Conservation (phyloP, 2,888 invertebrate genomes). For the Pteria penguin region DNA sequence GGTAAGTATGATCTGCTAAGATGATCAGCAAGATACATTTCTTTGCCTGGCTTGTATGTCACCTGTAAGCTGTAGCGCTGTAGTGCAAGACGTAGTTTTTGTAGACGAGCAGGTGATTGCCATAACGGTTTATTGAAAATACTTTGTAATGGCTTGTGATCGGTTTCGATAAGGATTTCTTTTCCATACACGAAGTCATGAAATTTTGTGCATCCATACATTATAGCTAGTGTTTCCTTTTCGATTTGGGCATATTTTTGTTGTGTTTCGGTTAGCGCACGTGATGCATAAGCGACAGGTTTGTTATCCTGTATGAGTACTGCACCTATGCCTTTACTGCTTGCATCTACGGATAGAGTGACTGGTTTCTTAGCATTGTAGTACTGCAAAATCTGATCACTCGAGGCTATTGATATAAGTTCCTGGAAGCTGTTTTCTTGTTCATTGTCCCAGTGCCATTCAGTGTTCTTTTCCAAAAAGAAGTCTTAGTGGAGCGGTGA, state of each 20-base stretch:
- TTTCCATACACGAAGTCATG: slow-evolving; percentile 21
- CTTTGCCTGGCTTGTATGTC: slow-evolving; percentile 35
- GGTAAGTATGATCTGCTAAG: slow-evolving; percentile 25
- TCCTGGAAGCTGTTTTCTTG: slow-evolving; percentile 44
- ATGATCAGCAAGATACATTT: slow-evolving; percentile 29
- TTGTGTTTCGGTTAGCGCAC: slow-evolving; percentile 38
- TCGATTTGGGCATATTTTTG: slow-evolving; percentile 43
- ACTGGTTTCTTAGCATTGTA: slow-evolving; percentile 33
- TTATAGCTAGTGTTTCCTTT: slow-evolving; percentile 34
- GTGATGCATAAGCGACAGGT: slow-evolving; percentile 39
- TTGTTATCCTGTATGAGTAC: slow-evolving; percentile 32
- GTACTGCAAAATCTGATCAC: slow-evolving; percentile 47
- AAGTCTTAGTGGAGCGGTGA: slow-evolving; percentile 21
- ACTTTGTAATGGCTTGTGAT: slow-evolving; percentile 38
- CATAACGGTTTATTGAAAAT: slow-evolving; percentile 34
- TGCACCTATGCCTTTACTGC: slow-evolving; percentile 36
- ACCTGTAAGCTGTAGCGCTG: slow-evolving; percentile 40
- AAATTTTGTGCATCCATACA: slow-evolving; percentile 36
- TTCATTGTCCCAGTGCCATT: background rate
- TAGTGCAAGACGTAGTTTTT: slow-evolving; percentile 30
- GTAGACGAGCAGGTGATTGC: slow-evolving; percentile 34
- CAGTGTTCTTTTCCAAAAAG: slow-evolving; percentile 4
- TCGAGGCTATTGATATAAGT: slow-evolving; percentile 36
- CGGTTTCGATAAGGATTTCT: slow-evolving; percentile 28
- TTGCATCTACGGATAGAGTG: slow-evolving; percentile 38